Conservation (phyloP, 2,113 vertebrate genomes). For the Channa maculata region DNA sequence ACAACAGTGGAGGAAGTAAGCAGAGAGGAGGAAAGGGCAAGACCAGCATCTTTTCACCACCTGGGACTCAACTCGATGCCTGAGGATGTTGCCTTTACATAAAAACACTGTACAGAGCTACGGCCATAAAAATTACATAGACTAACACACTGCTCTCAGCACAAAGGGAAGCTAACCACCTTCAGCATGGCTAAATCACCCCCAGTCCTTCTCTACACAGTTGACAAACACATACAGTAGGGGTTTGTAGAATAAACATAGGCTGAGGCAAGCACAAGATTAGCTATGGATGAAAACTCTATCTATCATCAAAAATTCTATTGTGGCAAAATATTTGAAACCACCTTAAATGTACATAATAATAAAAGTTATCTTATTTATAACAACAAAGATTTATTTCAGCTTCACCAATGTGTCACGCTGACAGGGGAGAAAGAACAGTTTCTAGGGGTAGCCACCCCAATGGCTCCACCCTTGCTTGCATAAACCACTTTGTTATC, state of each 20-base stretch:
- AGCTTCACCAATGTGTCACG: too few relatives aligned
- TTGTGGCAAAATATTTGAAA: too few relatives aligned
- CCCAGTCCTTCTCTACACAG: neutral
- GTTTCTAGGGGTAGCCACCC: too few relatives aligned
- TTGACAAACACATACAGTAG: conserved; percentile 1
- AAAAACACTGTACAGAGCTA: conserved; percentile 56
- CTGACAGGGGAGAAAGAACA: neutral
- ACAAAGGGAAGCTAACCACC: conserved; percentile 17
- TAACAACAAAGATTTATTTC: too few relatives aligned
- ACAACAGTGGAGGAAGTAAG: conserved; percentile 13
- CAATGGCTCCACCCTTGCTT: neutral
- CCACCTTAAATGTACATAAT: too few relatives aligned
- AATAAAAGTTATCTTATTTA: too few relatives aligned
- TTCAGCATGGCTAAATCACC: conserved; percentile 24
- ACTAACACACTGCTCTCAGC: conserved; percentile 27
- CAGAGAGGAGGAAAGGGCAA: conserved; percentile 34
- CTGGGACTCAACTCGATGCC: conserved; percentile 66
- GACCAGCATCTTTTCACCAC: conserved; percentile 76
- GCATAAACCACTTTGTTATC: conserved; percentile 1
- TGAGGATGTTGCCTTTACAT: conserved; percentile 70
- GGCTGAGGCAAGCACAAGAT: neutral
- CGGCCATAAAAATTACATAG: conserved; percentile 40
- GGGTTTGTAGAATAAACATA: neutral
- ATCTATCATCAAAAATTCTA: too few relatives aligned
- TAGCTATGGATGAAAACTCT: too few relatives aligned